Base-by-base conservation (phyloP, 2,888 invertebrate genomes). In the Deilephila elpenor region DNA sequence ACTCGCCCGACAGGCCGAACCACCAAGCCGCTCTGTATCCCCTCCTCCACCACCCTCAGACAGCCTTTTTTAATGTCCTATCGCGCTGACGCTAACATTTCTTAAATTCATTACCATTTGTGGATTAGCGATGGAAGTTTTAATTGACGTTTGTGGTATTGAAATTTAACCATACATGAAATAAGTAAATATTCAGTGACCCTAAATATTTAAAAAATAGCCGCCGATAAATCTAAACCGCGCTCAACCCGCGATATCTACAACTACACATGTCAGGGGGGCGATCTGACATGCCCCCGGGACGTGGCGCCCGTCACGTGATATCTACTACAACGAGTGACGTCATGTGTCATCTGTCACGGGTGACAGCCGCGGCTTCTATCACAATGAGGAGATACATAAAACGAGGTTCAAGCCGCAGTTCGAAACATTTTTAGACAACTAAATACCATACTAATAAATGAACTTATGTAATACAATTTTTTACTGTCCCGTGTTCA, bases 331-430 rank as follows among this genome's bases (percentile, higher is more conserved):
- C 20, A 44, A 25, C 25, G 25, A 25, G n/a, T 64, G 64, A 37
- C 64, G 51, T 67, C 67, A 67, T n/a, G 19, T 17, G 67, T 51
- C 67, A 67, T 44, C 25, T 67, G 51, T 51, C 67, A 51, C 51
- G 7, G 44, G 44, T 67, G 67, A 67, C 67, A 67, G 67, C 25
- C 51, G 25, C 44, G 78, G 44, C 11, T 78, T 56, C 62, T 51
- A 34, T 51, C 56, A 56, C 19, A n/a, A 56, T n/a, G n/a, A 56
- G 6, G n/a, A 56, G n/a, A n/a, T 17, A n/a, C 19, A n/a, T 56
- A 17, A n/a, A 56, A 56, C 53, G 14, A 53, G 17, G 17, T 56
- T 5, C 56, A 17, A 1, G n/a, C 19, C n/a, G 19, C 19, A 6
- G 1, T 56, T 56, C n/a, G n/a, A 56, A 19, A 44, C 11, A 44